Evolutionary conservation across 2,888 invertebrate genomes (phyloP), one percentile per base, ranked within the genome.

Genomic region (Zhuqinia jingwanae): DNA sequence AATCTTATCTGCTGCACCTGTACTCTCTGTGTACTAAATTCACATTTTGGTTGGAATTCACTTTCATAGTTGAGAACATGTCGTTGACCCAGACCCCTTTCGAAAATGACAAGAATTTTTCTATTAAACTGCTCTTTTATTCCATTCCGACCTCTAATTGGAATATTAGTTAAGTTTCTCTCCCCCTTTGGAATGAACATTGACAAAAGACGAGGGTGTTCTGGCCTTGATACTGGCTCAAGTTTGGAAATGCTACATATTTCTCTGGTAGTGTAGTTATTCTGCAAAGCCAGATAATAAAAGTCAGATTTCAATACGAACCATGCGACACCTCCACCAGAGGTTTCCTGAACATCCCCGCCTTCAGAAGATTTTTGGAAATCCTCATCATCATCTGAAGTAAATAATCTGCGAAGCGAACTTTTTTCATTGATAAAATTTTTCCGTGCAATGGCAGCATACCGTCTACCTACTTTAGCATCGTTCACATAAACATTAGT

Each of bases 21-120:
- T 20, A 60, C 36, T 1, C 47, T 58, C 15, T 6, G 11, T 45
- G 22, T 22, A 10, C 47, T 36, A 36, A 36, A 25, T 11, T 25
- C 17, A 30, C 78, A 84, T n/a, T 27, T 77, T 0, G 84, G 77
- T 13, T 84, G 77, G 17, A 84, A 84, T 20, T 84, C 50, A 8
- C 30, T 36, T 45, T 84, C 84, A 56, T 56, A 84, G 15, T 6
- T 15, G 5, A 22, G 0, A 25, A 77, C 30, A 36, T 84, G 77
- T 20, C 77, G 60, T 8, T 42, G 22, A 0, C 77, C 84, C 13
- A 84, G 22, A n/a, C 84, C 84, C 25, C 68, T 76, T 1, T 25
- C 68, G 27, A 56, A 27, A 45, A 84, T 77, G 22, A 58, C 45
- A 1, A 84, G 36, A 17, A 84, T 84, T 75, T 27, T 53, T 20